Evolutionary conservation across 2,113 vertebrate species (phyloP).

Genomic region (Emydura subglobosa): DNA sequence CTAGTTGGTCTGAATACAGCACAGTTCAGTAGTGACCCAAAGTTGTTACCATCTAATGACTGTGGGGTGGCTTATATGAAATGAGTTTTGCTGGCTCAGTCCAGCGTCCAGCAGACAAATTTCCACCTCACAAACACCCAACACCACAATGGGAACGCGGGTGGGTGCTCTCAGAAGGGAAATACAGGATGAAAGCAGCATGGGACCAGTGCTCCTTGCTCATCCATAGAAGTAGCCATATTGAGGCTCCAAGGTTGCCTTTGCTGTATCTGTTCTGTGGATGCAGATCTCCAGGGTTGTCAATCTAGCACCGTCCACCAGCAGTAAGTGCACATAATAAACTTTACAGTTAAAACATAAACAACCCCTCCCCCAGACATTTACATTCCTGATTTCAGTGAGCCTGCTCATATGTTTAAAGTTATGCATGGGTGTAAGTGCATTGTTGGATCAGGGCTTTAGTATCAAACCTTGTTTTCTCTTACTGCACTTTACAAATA

Average conservation of each 20-base stretch:
- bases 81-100: background rate
- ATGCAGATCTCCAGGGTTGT: rapidly evolving
- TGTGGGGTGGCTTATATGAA: background rate
- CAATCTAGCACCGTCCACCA: rapidly evolving
- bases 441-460: background rate
- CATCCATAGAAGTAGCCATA: background rate
- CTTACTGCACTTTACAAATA: background rate
- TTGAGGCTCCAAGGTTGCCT: background rate
- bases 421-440: rapidly evolving
- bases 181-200: background rate
- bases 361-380: rapidly evolving
- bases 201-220: background rate
- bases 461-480: background rate
- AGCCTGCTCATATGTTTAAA: background rate
- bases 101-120: background rate
- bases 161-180: background rate
- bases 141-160: background rate
- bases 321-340: background rate
- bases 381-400: background rate
- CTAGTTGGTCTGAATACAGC: background rate
- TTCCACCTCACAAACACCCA: background rate
- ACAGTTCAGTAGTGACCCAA: rapidly evolving
- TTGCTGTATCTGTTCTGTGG: rapidly evolving
- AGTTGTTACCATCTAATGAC: background rate
- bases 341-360: background rate